phyloP scores from a whole-genome alignment of 2,797 vertebrate genomes.

The Heterohyrax brucei region DNA sequence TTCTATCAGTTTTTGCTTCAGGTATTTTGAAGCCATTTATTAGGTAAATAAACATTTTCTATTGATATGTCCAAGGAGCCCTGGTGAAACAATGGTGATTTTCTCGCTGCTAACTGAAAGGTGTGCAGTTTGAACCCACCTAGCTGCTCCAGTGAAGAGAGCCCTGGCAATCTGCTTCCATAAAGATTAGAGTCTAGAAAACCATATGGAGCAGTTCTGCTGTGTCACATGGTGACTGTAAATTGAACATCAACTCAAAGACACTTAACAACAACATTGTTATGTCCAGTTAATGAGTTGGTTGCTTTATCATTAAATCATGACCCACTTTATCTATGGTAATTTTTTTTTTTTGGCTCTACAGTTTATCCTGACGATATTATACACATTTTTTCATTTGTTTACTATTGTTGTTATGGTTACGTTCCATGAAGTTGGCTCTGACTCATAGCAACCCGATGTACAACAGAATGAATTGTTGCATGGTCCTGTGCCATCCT shows the following conservation, averaged over 20 bases:
- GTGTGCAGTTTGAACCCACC: neutral
- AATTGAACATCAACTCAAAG: too few species aligned
- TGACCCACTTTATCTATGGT: neutral
- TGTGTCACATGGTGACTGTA: too few species aligned
- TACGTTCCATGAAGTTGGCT: too few species aligned
- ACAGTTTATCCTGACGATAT: neutral
- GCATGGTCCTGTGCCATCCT: too few species aligned
- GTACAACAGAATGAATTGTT: too few species aligned
- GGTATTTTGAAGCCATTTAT: constrained; percentile 13
- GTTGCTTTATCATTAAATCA: neutral
- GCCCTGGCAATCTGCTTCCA: neutral
- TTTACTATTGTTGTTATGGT: too few species aligned
- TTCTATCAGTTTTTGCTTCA: constrained; percentile 1
- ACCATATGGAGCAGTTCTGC: too few species aligned
- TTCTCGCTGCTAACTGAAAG: neutral
- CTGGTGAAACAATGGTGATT: neutral
- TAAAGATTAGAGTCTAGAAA: too few species aligned
- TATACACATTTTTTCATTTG: too few species aligned
- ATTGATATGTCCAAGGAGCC: neutral
- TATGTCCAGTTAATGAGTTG: neutral
- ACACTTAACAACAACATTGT: too few species aligned
- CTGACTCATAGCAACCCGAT: too few species aligned
- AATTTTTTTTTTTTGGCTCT: neutral
- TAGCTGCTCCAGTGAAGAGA: neutral
- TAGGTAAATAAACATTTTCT: constrained; percentile 40